Conservation (phyloP, 2,113 vertebrate species). For the Chlorodrepanis virens region DNA sequence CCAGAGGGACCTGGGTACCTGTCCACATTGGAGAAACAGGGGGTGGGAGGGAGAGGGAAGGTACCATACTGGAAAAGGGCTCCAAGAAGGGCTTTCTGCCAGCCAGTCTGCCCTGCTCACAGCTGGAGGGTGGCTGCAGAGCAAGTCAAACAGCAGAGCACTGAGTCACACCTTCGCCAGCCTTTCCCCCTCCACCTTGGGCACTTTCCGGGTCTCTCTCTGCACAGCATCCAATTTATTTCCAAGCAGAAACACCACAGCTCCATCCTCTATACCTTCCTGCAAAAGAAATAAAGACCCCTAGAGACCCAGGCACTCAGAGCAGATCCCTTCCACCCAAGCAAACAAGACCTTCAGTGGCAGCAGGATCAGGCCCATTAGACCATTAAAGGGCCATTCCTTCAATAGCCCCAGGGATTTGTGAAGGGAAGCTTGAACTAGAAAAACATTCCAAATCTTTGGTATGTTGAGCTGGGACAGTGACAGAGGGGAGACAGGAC, state of each 20-base stretch:
- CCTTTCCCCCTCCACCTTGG: conserved; percentile 69
- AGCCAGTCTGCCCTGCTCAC: background rate
- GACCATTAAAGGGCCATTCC: background rate
- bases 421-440: background rate
- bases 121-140: background rate
- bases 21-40: background rate
- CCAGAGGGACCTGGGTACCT: background rate
- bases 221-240: conserved; percentile 77
- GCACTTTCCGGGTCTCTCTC: conserved; percentile 51
- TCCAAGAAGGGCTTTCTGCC: background rate
- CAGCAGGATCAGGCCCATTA: background rate
- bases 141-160: background rate
- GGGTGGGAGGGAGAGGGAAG: background rate
- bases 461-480: background rate
- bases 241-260: conserved; percentile 80
- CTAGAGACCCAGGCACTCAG: background rate
- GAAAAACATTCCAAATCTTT: background rate
- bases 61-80: background rate
- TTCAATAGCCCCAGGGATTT: background rate
- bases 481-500: background rate
- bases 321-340: background rate
- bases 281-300: conserved; percentile 39
- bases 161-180: conserved; percentile 73
- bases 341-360: background rate
- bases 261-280: conserved; percentile 76